phyloP scores from a whole-genome alignment of 2,113 vertebrate genomes.

The Eptesicus fuscus region DNA sequence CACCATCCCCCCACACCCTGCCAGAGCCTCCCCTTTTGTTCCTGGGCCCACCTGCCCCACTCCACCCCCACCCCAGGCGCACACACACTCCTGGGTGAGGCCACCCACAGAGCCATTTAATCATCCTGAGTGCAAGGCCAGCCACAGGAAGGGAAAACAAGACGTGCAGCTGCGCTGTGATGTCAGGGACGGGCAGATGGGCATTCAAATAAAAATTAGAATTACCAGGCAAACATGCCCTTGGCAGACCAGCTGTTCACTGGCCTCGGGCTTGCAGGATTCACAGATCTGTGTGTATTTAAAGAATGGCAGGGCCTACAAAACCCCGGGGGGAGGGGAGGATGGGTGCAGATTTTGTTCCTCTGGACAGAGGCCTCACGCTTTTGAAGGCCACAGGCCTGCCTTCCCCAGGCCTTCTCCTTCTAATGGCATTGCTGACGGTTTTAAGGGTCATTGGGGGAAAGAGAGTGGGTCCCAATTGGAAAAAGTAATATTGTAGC shows the following conservation, averaged over 20 bases:
- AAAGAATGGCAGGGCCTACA: constrained; percentile 54
- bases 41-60: background rate
- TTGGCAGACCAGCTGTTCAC: constrained; percentile 73
- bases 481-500: background rate
- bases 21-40: background rate
- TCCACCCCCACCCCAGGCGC: background rate
- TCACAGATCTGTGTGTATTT: constrained; percentile 37
- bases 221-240: constrained; percentile 74
- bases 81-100: background rate
- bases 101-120: constrained; percentile 39
- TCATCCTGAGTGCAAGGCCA: constrained; percentile 43
- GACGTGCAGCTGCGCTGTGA: constrained; percentile 61
- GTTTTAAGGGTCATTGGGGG: background rate
- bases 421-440: background rate
- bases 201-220: constrained; percentile 72
- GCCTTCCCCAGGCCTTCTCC: background rate
- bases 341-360: background rate
- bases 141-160: constrained; percentile 9
- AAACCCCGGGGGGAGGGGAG: background rate
- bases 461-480: background rate
- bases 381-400: background rate
- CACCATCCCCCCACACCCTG: background rate
- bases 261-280: background rate
- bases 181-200: constrained; percentile 58
- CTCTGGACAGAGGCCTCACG: background rate